These are phyloP conservation scores for Callipepla californica DNA, from an alignment of 2,113 vertebrate genomes.

Conservation along the genomic window DNA sequence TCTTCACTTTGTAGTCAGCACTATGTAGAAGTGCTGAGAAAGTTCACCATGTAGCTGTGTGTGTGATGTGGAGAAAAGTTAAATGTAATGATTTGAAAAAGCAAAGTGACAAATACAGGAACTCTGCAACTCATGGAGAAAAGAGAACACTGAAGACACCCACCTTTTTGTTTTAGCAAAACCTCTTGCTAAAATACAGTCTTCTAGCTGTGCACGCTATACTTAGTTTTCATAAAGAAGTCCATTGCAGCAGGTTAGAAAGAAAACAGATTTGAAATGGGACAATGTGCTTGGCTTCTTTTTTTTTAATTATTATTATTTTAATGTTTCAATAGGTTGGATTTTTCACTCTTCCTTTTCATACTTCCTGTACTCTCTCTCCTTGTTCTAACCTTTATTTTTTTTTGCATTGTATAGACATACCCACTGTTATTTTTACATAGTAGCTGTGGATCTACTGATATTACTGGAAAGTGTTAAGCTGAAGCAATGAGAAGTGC, in stretches of 20 bases:
- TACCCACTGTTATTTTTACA: constrained; percentile 13
- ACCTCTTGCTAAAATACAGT: not conserved
- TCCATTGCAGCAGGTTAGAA: not conserved
- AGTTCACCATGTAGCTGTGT: not conserved
- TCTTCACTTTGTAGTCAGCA: not conserved
- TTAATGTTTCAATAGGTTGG: not conserved
- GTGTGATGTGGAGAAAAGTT: not conserved
- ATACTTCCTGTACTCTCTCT: not conserved
- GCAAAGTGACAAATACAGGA: not conserved
- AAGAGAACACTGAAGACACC: not conserved
- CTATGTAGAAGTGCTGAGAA: not conserved
- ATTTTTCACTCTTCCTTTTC: not conserved
- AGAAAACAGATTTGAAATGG: not conserved
- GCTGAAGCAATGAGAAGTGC: constrained; percentile 19
- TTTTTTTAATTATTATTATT: not conserved
- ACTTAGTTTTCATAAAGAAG: not conserved
- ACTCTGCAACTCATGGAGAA: not conserved
- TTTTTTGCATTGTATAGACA: not conserved
- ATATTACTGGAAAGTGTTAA: constrained; percentile 53
- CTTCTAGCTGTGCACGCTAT: not conserved
- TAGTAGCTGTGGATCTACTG: not conserved
- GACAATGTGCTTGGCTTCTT: not conserved
- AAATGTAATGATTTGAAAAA: constrained; percentile 24
- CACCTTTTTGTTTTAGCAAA: not conserved
- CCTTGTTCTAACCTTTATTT: not conserved